Conservation (phyloP, 2,113 vertebrate species). For the Electrona antarctica region DNA sequence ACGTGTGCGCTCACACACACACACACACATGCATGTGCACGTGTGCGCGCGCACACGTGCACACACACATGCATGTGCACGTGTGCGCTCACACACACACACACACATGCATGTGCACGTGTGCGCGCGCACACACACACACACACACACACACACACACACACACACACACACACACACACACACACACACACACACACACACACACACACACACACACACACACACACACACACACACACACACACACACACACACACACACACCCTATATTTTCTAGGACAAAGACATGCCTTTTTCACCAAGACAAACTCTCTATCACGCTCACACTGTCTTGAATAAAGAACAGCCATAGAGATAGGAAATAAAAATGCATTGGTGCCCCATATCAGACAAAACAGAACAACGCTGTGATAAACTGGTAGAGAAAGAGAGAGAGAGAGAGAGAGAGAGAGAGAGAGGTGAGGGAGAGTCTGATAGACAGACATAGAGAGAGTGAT, state of each 20-base stretch:
- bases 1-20: constrained; percentile 26
- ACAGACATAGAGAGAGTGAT: background rate
- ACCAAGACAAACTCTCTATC: background rate
- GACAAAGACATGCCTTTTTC: too few relatives aligned
- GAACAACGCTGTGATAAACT: constrained; percentile 69
- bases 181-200: constrained; percentile 7
- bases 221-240: background rate
- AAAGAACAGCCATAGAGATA: constrained; percentile 68
- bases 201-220: constrained; percentile 30
- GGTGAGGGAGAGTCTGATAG: constrained; percentile 41
- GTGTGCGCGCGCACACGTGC: too few relatives aligned
- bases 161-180: constrained; percentile 14
- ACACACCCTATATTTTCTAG: too few relatives aligned
- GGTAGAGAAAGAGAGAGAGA: constrained; percentile 23
- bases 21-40: too few relatives aligned
- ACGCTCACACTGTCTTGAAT: constrained; percentile 46
- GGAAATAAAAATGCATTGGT: constrained; percentile 73
- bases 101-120: constrained; percentile 11
- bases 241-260: too few relatives aligned
- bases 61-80: constrained; percentile 17
- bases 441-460: constrained; percentile 44
- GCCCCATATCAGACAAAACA: constrained; percentile 66
- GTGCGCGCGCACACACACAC: constrained; percentile 37
- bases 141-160: constrained; percentile 14
- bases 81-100: constrained; percentile 6